Percentiles rank a stretch among this genome's conserved stretches.
These are phyloP conservation scores for Helleia helle DNA, from an alignment of 2,888 invertebrate species.

Conservation along the genomic window DNA sequence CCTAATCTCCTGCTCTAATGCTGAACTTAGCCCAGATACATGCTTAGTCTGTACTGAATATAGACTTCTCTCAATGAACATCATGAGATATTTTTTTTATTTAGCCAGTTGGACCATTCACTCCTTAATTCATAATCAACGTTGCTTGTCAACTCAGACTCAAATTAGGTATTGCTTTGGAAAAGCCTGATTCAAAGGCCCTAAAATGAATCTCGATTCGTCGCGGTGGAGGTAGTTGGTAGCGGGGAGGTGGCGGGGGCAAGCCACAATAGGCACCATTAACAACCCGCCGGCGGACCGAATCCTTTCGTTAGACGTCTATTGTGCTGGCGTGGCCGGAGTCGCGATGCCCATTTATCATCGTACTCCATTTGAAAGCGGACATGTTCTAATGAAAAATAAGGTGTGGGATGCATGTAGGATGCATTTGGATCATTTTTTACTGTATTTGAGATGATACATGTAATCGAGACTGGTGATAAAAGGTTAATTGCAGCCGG, in stretches of 20 bases:
- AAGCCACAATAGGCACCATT: conserved; percentile 59
- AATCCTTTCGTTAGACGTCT: conserved; percentile 68
- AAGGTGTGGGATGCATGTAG: too few relatives aligned
- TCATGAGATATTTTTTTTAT: too few relatives aligned
- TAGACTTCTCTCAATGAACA: too few relatives aligned
- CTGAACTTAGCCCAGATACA: too few relatives aligned
- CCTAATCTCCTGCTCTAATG: too few relatives aligned
- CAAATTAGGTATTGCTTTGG: conserved; percentile 5
- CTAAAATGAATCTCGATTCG: conserved; percentile 49
- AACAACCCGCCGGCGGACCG: conserved; percentile 55
- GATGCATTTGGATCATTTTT: too few relatives aligned
- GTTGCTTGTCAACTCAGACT: background rate
- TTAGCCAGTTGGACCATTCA: too few relatives aligned
- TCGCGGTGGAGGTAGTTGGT: conserved; percentile 52
- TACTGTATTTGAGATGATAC: too few relatives aligned
- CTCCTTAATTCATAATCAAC: too few relatives aligned
- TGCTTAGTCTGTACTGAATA: too few relatives aligned
- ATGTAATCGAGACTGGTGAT: too few relatives aligned
- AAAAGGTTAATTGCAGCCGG: too few relatives aligned
- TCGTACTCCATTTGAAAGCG: conserved; percentile 28
- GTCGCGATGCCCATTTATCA: conserved; percentile 24
- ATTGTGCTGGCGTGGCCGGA: conserved; percentile 47
- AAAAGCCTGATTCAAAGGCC: conserved; percentile 25
- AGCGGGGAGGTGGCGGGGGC: conserved; percentile 42
- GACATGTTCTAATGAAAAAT: conserved; percentile 1